Evolutionary conservation across 2,888 invertebrate species (phyloP).

Genomic region (Patella pellucida): DNA sequence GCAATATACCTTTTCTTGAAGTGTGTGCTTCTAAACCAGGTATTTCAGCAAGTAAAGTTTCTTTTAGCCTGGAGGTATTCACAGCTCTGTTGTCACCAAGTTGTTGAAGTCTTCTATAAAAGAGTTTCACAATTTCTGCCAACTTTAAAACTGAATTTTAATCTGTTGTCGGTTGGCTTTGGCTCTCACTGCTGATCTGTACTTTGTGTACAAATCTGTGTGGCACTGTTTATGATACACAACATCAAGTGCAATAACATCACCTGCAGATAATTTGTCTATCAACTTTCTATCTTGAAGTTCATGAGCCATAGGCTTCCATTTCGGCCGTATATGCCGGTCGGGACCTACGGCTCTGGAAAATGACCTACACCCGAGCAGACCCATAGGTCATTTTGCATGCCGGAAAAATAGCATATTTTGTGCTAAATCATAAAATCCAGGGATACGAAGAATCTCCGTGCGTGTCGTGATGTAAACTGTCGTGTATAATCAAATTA

Average conservation of each 20-base stretch:
- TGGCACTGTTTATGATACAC: constrained; percentile 30
- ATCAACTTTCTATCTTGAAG: constrained; percentile 24
- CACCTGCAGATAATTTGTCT: constrained; percentile 32
- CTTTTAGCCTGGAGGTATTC: too few species aligned
- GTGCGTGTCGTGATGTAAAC: too few species aligned
- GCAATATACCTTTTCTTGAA: not conserved
- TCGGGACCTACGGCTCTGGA: too few species aligned
- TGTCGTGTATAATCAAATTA: too few species aligned
- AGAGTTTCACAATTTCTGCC: constrained; percentile 24
- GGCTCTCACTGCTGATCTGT: not conserved
- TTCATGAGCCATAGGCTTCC: constrained; percentile 15
- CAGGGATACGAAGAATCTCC: too few species aligned
- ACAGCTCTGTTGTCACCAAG: not conserved
- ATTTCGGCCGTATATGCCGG: too few species aligned
- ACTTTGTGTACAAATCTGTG: constrained; percentile 21
- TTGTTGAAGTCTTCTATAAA: constrained; percentile 1
- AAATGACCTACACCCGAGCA: too few species aligned
- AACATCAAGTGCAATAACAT: constrained; percentile 33
- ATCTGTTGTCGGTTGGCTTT: too few species aligned
- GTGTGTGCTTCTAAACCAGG: not conserved
- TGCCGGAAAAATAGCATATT: too few species aligned
- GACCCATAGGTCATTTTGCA: too few species aligned
- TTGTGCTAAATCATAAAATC: too few species aligned
- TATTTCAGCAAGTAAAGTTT: not conserved
- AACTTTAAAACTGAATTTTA: constrained; percentile 23